Evolutionary conservation across 2,113 vertebrate genomes (phyloP).

Genomic region (Mesoclemmys tuberculata): DNA sequence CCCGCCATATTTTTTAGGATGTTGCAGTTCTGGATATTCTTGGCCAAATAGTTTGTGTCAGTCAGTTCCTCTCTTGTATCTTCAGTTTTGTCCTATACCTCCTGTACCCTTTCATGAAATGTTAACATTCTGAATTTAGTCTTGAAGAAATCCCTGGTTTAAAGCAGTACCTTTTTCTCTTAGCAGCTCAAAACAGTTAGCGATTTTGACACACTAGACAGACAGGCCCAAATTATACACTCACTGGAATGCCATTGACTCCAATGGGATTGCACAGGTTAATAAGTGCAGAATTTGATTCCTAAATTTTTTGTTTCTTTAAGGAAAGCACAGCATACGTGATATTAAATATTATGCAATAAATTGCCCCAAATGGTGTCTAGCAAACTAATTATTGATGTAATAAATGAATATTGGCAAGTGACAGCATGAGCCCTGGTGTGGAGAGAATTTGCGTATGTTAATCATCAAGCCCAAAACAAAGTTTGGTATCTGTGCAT

Average conservation of each 20-base stretch:
- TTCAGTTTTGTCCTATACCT: too few species aligned
- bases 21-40: too few species aligned
- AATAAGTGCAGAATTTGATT: background rate
- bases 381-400: background rate
- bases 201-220: background rate
- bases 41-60: too few species aligned
- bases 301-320: background rate
- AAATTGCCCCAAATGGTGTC: background rate
- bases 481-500: background rate
- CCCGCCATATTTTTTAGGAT: too few species aligned
- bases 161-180: background rate
- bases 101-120: background rate
- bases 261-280: background rate
- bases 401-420: background rate
- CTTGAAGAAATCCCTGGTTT: background rate
- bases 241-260: background rate
- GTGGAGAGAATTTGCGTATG: background rate
- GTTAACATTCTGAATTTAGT: background rate
- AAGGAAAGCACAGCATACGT: background rate
- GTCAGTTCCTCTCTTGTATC: too few species aligned
- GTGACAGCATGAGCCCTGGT: background rate
- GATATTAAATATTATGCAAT: background rate
- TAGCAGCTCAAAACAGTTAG: background rate
- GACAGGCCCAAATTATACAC: background rate
- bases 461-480: background rate